Evolutionary conservation across 2,888 invertebrate genomes (phyloP).

Genomic region (Teleiodes luculella): DNA sequence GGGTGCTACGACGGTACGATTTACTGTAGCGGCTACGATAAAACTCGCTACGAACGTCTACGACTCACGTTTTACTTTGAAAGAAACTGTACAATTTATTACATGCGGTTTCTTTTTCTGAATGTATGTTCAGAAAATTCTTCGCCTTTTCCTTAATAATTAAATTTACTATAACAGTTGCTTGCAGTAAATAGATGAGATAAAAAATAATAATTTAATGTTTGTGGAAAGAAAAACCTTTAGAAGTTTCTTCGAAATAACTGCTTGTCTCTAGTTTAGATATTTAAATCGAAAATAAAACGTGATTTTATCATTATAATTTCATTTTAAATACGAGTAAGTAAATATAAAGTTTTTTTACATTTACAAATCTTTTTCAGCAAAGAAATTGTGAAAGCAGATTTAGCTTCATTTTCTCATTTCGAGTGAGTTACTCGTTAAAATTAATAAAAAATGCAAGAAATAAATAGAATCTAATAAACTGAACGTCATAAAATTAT

Average conservation of each 20-base stretch:
- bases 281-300: too few species aligned
- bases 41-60: constrained; percentile 34
- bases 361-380: too few species aligned
- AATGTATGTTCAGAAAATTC: background rate
- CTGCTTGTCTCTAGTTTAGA: background rate
- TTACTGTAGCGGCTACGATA: constrained; percentile 42
- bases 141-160: background rate
- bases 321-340: background rate
- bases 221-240: background rate
- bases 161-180: too few species aligned
- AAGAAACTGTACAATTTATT: constrained; percentile 13
- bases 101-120: background rate
- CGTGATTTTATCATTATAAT: background rate
- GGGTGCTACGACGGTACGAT: constrained; percentile 31
- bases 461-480: too few species aligned
- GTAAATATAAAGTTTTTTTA: background rate
- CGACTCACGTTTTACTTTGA: constrained; percentile 33
- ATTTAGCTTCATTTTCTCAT: too few species aligned
- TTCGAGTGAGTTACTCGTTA: too few species aligned
- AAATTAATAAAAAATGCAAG: too few species aligned
- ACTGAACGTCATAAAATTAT: too few species aligned
- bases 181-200: too few species aligned
- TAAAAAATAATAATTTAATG: too few species aligned
- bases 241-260: background rate
- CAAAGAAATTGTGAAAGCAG: too few species aligned